Percentiles rank a stretch among this genome's conserved stretches.
Conservation (phyloP, 2,888 invertebrate genomes). For the Stramonita haemastoma region DNA sequence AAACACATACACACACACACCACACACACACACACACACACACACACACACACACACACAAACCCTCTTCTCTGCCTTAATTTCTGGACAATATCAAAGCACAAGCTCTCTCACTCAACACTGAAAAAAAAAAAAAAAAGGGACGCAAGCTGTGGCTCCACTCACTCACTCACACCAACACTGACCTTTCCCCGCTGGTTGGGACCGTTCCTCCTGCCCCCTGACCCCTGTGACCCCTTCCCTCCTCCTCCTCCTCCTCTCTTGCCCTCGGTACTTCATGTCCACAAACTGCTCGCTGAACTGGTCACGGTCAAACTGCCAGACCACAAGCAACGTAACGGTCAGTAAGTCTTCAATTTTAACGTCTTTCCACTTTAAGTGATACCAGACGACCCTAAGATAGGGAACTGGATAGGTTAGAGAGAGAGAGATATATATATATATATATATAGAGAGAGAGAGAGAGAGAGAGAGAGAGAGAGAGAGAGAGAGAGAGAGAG, state of each 20-base stretch:
- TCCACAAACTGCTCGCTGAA: constrained; percentile 82
- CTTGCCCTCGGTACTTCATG: constrained; percentile 88
- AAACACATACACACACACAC: not conserved
- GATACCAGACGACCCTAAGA: too few species aligned
- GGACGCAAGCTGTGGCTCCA: not conserved
- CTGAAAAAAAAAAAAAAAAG: not conserved
- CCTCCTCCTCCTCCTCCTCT: not conserved
- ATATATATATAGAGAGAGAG: too few species aligned
- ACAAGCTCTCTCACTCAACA: too few species aligned
- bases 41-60: not conserved
- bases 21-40: not conserved
- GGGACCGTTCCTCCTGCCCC: not conserved
- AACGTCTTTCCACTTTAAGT: too few species aligned
- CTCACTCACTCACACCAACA: too few species aligned
- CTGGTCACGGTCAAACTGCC: constrained; percentile 75
- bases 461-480: too few species aligned
- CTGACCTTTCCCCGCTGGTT: not conserved
- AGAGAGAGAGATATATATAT: too few species aligned
- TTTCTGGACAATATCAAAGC: too few species aligned
- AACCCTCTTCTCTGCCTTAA: too few species aligned
- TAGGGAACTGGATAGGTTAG: too few species aligned
- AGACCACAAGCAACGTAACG: not conserved
- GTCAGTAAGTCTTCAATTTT: too few species aligned
- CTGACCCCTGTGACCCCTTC: not conserved
- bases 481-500: too few species aligned